Percentiles rank a stretch among this genome's conserved stretches.
phyloP scores from a whole-genome alignment of 1,140 invertebrate genomes.

The Belonocnema kinseyi region DNA sequence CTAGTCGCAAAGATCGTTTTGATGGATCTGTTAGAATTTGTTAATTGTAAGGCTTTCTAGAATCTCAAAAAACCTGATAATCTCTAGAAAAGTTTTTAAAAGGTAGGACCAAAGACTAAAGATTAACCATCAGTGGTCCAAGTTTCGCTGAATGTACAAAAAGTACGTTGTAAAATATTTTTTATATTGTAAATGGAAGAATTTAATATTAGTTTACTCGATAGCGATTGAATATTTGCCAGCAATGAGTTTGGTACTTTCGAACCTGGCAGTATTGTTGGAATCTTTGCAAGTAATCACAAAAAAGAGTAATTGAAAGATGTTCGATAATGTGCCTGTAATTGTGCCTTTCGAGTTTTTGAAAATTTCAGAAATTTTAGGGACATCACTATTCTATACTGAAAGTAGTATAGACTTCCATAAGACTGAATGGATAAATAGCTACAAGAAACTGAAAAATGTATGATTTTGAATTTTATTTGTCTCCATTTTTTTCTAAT shows the following conservation, averaged over 20 bases:
- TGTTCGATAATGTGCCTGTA: neutral
- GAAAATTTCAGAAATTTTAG: slow-evolving; percentile 3
- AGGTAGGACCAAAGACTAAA: slow-evolving; percentile 23
- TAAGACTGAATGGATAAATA: slow-evolving; percentile 65
- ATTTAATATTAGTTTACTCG: neutral
- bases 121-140: slow-evolving; percentile 5
- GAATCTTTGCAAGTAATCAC: neutral
- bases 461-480: slow-evolving; percentile 14
- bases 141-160: neutral
- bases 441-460: slow-evolving; percentile 34
- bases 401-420: slow-evolving; percentile 47
- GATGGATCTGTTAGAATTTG: slow-evolving; percentile 13
- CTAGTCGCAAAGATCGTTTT: neutral
- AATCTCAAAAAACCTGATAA: slow-evolving; percentile 13
- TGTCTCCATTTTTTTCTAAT: neutral
- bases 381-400: neutral
- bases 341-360: neutral
- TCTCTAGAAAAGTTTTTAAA: neutral
- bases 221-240: neutral
- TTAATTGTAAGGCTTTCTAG: neutral
- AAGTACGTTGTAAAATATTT: slow-evolving; percentile 19
- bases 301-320: slow-evolving; percentile 6
- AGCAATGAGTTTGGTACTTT: neutral
- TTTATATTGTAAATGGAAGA: slow-evolving; percentile 5
- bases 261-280: slow-evolving; percentile 24